phyloP scores from a whole-genome alignment of 2,113 vertebrate species.

The Scalopus aquaticus region DNA sequence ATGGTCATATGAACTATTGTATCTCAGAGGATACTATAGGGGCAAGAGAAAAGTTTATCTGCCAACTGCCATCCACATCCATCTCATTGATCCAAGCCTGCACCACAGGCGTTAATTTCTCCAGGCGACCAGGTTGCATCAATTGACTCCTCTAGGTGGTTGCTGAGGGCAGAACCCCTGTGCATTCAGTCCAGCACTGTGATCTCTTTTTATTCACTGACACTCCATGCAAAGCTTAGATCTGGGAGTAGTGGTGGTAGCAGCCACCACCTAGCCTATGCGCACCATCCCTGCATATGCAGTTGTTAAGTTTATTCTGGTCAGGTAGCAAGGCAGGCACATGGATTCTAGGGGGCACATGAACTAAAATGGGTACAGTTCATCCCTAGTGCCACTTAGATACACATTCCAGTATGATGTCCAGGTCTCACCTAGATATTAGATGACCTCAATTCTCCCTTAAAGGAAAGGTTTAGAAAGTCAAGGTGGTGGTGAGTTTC shows the following conservation, averaged over 20 bases:
- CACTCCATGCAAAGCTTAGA: neutral
- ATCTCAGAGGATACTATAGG: neutral
- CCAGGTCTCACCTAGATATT: neutral
- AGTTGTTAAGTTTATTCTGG: neutral
- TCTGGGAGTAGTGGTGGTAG: neutral
- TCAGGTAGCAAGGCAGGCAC: neutral
- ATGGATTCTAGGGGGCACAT: neutral
- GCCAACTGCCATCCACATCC: neutral
- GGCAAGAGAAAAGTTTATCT: neutral
- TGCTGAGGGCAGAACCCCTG: neutral
- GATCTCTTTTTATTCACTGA: neutral
- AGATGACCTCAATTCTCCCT: neutral
- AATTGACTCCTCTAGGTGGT: neutral
- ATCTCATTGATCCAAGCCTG: neutral
- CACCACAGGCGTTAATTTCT: neutral
- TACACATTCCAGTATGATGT: neutral
- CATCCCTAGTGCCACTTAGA: neutral
- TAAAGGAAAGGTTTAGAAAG: neutral
- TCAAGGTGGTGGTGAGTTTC: neutral
- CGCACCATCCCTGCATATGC: fast-evolving
- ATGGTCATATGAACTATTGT: neutral
- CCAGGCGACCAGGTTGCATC: neutral
- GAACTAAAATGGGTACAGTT: neutral
- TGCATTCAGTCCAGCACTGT: neutral
- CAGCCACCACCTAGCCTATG: neutral